Evolutionary conservation across 2,113 vertebrate genomes (phyloP), one percentile per base, ranked within the genome.

Genomic region (Galbula dea): DNA sequence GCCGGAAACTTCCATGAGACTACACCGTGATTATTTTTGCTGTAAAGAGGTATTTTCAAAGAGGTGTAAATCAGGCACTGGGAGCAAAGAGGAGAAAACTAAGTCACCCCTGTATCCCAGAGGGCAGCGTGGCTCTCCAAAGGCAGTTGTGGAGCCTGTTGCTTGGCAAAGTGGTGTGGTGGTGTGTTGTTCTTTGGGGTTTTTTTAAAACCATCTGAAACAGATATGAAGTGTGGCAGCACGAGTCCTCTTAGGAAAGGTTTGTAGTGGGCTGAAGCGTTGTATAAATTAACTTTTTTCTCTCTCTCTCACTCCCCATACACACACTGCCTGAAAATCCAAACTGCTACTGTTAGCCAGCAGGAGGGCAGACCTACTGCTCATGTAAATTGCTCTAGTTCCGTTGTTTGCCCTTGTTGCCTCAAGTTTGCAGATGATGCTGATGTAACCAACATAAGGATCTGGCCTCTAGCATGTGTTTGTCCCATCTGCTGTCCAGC

Each of bases 381-480:
- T 96, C 29, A 4, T 16, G 41, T 79, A 75, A 94, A 94, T 91
- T 92, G 81, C 71, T 84, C 77, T 49, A 85, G 49, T 90, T 94
- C 89, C 12, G 2, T 90, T 79, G 52, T 87, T 93, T 93, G 83
- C 71, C 92, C 94, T 96, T 91, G 89, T 87, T 92, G 32, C 43
- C 37, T 85, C 49, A 87, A 90, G 71, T 94, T 90, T 96, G 77
- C 89, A 85, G 84, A 73, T 18, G 43, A 93, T 85, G 30, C 58
- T 83, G 91, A 48, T 93, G 91, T 93, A 92, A 80, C 51, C 54
- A 83, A 26, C 74, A 78, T 91, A 94, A 94, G 95, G 91, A 96
- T 94, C 92, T 93, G 94, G 94, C 93, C 94, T 93, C 67, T 95
- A 95, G 93, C 94, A 93, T 95, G 96, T 96, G 94, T 94, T 96